Percentiles rank a stretch among this genome's conserved stretches.
Conservation (phyloP, 2,888 invertebrate species). For the Tetragnatha montana region DNA sequence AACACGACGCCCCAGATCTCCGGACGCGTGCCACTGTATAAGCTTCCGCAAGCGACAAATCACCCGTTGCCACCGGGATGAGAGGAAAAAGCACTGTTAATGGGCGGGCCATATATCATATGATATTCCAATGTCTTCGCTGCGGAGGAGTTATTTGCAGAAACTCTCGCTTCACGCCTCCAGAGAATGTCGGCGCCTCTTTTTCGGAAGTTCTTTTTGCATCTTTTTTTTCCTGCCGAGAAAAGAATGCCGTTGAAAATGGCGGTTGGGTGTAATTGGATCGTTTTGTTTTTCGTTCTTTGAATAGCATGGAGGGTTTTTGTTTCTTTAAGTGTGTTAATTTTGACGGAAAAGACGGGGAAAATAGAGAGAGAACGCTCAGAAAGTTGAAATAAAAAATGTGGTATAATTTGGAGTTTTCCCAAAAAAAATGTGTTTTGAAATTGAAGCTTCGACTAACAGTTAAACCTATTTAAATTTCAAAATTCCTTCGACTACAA, state of each 20-base stretch:
- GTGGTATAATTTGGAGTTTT: too few relatives aligned
- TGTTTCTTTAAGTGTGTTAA: too few relatives aligned
- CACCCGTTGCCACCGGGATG: not conserved
- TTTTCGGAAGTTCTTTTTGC: not conserved
- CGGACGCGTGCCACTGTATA: not conserved
- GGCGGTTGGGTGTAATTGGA: constrained; percentile 16
- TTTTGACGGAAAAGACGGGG: too few relatives aligned
- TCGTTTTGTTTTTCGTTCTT: constrained; percentile 3
- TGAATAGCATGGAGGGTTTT: not conserved
- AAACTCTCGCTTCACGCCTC: constrained; percentile 52
- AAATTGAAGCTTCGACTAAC: too few relatives aligned
- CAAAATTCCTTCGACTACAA: too few relatives aligned
- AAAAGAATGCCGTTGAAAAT: constrained; percentile 19
- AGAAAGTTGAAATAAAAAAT: too few relatives aligned
- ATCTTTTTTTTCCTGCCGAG: not conserved
- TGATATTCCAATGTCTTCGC: constrained; percentile 46
- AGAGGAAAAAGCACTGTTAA: constrained; percentile 32
- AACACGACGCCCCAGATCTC: not conserved
- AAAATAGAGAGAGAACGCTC: too few relatives aligned
- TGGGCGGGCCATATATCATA: constrained; percentile 51
- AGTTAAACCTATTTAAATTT: too few relatives aligned
- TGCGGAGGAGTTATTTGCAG: constrained; percentile 44
- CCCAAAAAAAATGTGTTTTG: too few relatives aligned
- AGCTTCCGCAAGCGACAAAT: not conserved
- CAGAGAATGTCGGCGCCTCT: not conserved